Evolutionary conservation across 2,888 invertebrate genomes (phyloP).

Genomic region (Rhorus exstirpatorius): DNA sequence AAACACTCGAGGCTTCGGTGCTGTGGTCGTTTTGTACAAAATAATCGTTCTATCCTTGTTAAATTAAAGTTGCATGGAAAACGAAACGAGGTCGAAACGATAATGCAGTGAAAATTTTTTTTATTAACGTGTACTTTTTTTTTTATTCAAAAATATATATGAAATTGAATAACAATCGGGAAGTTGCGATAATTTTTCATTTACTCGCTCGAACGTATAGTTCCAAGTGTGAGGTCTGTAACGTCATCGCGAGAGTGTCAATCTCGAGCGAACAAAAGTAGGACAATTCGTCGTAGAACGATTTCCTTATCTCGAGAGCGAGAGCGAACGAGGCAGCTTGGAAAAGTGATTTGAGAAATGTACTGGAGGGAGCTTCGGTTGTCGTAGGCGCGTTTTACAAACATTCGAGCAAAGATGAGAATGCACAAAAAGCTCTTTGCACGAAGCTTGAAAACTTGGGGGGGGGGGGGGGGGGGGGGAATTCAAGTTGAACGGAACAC

Average conservation of each 20-base stretch:
- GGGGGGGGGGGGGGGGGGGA: too few species aligned
- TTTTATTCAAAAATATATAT: not conserved
- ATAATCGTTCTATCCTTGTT: not conserved
- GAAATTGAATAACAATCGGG: not conserved
- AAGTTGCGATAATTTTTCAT: not conserved
- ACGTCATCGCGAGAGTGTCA: constrained; percentile 41
- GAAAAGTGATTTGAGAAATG: constrained; percentile 39
- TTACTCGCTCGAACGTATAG: not conserved
- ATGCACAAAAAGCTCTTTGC: too few species aligned
- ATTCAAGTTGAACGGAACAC: too few species aligned
- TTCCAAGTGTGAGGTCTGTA: constrained; percentile 18
- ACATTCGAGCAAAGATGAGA: too few species aligned
- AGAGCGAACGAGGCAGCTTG: constrained; percentile 27
- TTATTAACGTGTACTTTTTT: not conserved
- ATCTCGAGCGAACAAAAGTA: constrained; percentile 54
- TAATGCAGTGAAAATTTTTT: not conserved
- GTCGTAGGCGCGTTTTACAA: too few species aligned
- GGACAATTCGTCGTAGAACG: constrained; percentile 60
- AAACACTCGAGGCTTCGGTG: constrained; percentile 36
- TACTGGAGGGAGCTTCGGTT: constrained; percentile 13
- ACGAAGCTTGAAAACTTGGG: too few species aligned
- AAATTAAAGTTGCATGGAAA: constrained; percentile 2
- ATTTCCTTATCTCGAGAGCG: constrained; percentile 62
- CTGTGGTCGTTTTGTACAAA: constrained; percentile 20
- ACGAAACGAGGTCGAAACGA: constrained; percentile 5